Percentiles rank a stretch among this genome's conserved stretches.
Conservation (phyloP, 2,113 vertebrate species). For the Promerops cafer region DNA sequence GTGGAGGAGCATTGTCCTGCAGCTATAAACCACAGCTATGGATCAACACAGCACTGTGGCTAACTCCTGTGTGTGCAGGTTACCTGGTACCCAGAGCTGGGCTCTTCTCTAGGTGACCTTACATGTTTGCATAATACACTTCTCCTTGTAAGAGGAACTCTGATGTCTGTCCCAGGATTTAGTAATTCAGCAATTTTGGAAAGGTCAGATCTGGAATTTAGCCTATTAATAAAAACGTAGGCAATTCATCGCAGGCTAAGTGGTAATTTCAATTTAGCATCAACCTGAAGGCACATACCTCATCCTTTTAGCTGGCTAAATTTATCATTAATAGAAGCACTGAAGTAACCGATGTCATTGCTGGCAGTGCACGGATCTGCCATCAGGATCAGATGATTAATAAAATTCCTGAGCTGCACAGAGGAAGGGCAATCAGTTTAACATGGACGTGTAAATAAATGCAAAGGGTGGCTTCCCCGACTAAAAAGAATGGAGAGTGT, state of each 20-base stretch:
- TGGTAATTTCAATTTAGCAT: conserved; percentile 64
- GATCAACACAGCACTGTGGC: neutral
- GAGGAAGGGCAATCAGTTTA: conserved; percentile 6
- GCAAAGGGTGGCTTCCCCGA: neutral
- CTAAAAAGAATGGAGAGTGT: neutral
- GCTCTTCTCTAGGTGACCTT: conserved; percentile 39
- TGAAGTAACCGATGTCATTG: conserved; percentile 27
- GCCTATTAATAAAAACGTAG: conserved; percentile 47
- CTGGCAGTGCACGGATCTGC: neutral
- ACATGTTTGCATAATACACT: conserved; percentile 2
- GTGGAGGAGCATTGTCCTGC: neutral
- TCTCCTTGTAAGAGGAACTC: conserved; percentile 26
- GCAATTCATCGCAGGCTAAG: conserved; percentile 45
- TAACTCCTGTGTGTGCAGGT: neutral
- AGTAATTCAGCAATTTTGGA: conserved; percentile 46
- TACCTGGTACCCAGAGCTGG: neutral
- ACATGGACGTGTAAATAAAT: conserved; percentile 9
- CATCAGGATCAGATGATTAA: neutral
- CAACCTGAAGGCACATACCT: conserved; percentile 44
- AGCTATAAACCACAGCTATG: neutral
- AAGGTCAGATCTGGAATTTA: conserved; percentile 58
- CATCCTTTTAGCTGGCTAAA: conserved; percentile 57
- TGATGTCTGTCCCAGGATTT: conserved; percentile 23
- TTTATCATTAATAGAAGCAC: conserved; percentile 51
- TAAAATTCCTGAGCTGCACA: neutral